These are phyloP conservation scores for Cyrtodaria siliqua DNA, from an alignment of 2,888 invertebrate species.

Conservation along the genomic window DNA sequence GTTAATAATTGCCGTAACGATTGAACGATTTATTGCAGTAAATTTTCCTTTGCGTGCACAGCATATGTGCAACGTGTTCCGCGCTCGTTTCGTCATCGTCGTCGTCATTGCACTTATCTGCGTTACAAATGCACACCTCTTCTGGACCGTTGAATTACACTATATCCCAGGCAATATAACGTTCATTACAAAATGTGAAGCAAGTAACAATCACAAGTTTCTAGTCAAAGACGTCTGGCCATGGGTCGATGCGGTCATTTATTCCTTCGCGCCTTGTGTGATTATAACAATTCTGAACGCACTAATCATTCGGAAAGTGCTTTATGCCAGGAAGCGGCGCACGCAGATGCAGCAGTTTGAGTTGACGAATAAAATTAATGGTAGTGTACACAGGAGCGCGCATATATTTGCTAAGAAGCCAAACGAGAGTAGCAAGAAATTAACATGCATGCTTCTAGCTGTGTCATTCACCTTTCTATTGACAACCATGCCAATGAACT, in stretches of 20 bases:
- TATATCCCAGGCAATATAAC: conserved; percentile 27
- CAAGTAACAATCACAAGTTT: conserved; percentile 50
- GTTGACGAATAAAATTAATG: conserved; percentile 12
- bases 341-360: conserved; percentile 39
- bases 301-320: conserved; percentile 59
- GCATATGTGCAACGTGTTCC: conserved; percentile 68
- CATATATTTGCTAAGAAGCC: conserved; percentile 24
- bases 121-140: conserved; percentile 72
- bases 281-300: conserved; percentile 69
- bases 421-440: conserved; percentile 66
- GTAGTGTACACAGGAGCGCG: not conserved
- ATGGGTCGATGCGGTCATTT: conserved; percentile 82
- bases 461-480: conserved; percentile 82
- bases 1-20: conserved; percentile 75
- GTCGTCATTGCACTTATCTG: conserved; percentile 58
- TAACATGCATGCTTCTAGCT: conserved; percentile 83
- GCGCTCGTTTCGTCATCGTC: conserved; percentile 70
- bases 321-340: conserved; percentile 47
- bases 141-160: conserved; percentile 71
- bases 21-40: conserved; percentile 78
- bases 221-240: conserved; percentile 79
- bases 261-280: conserved; percentile 81
- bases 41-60: conserved; percentile 76
- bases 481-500: conserved; percentile 81
- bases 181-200: conserved; percentile 55